phyloP scores from a whole-genome alignment of 2,888 invertebrate species.

The Lasioglossum lativentre region DNA sequence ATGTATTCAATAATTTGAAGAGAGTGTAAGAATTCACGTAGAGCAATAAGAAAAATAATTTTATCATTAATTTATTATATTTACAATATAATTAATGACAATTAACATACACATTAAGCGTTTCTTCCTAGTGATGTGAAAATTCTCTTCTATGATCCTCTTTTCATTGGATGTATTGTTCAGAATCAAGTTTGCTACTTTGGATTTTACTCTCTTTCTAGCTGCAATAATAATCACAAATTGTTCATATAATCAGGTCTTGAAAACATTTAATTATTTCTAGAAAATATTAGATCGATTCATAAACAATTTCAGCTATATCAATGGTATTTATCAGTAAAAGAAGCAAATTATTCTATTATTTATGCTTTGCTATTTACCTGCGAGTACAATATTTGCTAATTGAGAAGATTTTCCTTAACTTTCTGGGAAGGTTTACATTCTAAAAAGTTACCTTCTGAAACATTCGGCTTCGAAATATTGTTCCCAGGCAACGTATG shows the following conservation, averaged over 20 bases:
- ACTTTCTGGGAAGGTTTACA: too few species aligned
- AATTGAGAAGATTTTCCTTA: too few species aligned
- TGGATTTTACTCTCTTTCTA: background rate
- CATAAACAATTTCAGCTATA: too few species aligned
- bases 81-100: background rate
- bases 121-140: conserved; percentile 8
- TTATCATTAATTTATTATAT: background rate
- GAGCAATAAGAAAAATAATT: background rate
- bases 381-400: too few species aligned
- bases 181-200: background rate
- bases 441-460: background rate
- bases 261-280: background rate
- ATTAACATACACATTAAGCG: conserved; percentile 23
- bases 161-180: background rate
- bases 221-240: background rate
- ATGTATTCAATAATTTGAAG: background rate
- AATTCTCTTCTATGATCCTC: background rate
- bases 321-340: too few species aligned
- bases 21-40: too few species aligned
- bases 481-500: background rate
- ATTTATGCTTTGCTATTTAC: too few species aligned
- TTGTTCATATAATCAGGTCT: background rate
- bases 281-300: background rate
- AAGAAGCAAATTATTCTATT: too few species aligned
- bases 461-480: background rate